Percentiles rank a stretch among this genome's conserved stretches.
Conservation (phyloP, 2,888 invertebrate species). For the Aphelenchoides bicaudatus region DNA sequence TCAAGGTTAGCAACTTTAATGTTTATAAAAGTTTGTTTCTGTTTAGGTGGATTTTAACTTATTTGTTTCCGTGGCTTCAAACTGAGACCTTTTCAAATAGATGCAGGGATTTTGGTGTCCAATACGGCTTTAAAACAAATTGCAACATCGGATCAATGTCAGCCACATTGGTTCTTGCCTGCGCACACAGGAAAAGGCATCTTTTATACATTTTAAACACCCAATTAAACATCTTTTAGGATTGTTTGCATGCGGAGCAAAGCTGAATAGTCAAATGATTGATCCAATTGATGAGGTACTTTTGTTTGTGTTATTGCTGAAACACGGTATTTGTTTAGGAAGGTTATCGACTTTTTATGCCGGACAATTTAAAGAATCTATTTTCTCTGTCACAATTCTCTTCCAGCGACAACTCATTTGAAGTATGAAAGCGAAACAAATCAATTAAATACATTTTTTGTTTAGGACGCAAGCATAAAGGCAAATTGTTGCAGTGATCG, state of each 20-base stretch:
- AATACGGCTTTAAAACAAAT: conserved; percentile 21
- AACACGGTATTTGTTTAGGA: conserved; percentile 20
- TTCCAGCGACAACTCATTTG: conserved; percentile 17
- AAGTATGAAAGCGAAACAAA: conserved; percentile 7
- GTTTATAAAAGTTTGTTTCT: not conserved
- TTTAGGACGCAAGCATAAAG: conserved; percentile 22
- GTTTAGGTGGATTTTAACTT: conserved; percentile 23
- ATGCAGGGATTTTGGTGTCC: conserved; percentile 28
- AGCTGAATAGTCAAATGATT: conserved; percentile 7
- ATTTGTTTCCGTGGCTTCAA: conserved; percentile 24
- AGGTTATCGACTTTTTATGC: conserved; percentile 23
- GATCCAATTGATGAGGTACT: conserved; percentile 30
- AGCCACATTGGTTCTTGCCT: conserved; percentile 26
- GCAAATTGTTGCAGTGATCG: conserved; percentile 30
- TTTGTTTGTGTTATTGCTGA: too few relatives aligned
- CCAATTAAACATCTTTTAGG: too few relatives aligned
- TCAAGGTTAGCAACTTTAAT: conserved; percentile 5
- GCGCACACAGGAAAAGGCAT: conserved; percentile 30
- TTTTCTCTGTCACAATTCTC: conserved; percentile 24
- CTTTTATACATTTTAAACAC: too few relatives aligned
- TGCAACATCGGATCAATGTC: conserved; percentile 17
- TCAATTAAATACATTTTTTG: conserved; percentile 6
- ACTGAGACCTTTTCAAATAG: conserved; percentile 26
- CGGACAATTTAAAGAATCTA: conserved; percentile 27
- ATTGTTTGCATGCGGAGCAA: conserved; percentile 21